phyloP scores from a whole-genome alignment of 2,888 invertebrate genomes.

The Zele albiditarsus region DNA sequence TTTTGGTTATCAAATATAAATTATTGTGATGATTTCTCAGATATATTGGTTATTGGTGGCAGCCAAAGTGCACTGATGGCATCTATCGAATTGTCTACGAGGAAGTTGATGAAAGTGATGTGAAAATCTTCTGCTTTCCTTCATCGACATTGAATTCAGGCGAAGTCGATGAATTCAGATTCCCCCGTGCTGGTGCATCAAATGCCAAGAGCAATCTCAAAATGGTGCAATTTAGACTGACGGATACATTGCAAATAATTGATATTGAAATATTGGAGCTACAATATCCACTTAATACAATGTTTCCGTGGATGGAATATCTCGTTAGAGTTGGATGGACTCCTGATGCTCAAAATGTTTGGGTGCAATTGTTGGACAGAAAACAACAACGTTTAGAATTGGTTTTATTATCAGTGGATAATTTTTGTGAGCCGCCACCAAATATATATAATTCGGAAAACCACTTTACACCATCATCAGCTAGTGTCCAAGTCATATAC shows the following conservation, averaged over 20 bases:
- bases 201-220: slow-evolving; percentile 94
- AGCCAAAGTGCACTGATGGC: slow-evolving; percentile 84
- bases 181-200: slow-evolving; percentile 90
- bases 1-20: slow-evolving; percentile 4
- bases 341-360: slow-evolving; percentile 89
- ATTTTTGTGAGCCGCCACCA: slow-evolving; percentile 80
- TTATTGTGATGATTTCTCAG: slow-evolving; percentile 48
- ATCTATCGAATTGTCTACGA: slow-evolving; percentile 89
- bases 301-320: slow-evolving; percentile 97
- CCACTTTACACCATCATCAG: slow-evolving; percentile 68
- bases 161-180: slow-evolving; percentile 89
- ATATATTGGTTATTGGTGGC: slow-evolving; percentile 99
- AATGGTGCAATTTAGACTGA: slow-evolving; percentile 85
- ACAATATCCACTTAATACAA: slow-evolving; percentile 82
- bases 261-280: slow-evolving; percentile 85
- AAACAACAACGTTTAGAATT: slow-evolving; percentile 90
- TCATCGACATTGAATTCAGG: slow-evolving; percentile 86
- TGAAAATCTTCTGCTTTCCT: slow-evolving; percentile 92
- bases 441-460: slow-evolving; percentile 74
- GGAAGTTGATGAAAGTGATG: slow-evolving; percentile 91
- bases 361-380: slow-evolving; percentile 93
- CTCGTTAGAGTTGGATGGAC: slow-evolving; percentile 97
- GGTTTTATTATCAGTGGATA: slow-evolving; percentile 85
- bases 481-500: slow-evolving; percentile 77
- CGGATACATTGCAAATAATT: slow-evolving; percentile 79